Evolutionary conservation across 2,797 vertebrate genomes (phyloP).

Genomic region (Lateolabrax maculatus): DNA sequence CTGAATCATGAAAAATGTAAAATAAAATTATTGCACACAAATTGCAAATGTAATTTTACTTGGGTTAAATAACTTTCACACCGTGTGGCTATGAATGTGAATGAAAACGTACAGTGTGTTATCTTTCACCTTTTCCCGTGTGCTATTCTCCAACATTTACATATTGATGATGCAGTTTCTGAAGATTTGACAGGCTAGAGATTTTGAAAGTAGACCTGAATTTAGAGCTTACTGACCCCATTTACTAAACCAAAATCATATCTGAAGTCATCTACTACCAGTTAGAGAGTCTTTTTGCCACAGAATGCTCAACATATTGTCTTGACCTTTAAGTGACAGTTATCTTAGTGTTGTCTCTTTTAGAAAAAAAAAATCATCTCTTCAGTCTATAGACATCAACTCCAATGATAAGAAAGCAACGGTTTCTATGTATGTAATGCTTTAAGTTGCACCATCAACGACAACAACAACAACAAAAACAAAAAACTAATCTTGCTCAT

Average conservation of each 20-base stretch:
- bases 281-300: not conserved
- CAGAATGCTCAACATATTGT: not conserved
- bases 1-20: not conserved
- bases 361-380: not conserved
- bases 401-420: not conserved
- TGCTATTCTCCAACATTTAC: not conserved
- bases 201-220: not conserved
- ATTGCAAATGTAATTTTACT: too few relatives aligned
- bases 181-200: not conserved
- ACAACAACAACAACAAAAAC: not conserved
- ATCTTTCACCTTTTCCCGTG: not conserved
- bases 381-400: not conserved
- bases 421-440: not conserved
- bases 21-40: too few relatives aligned
- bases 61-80: too few relatives aligned
- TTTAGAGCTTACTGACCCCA: too few relatives aligned
- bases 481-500: not conserved
- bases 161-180: not conserved
- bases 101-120: not conserved
- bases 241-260: too few relatives aligned
- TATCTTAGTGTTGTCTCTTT: too few relatives aligned
- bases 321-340: not conserved
- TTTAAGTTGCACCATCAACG: too few relatives aligned
- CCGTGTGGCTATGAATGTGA: too few relatives aligned
- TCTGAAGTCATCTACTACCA: too few relatives aligned